phyloP scores from a whole-genome alignment of 2,888 invertebrate genomes.

The Phalera bucephala region DNA sequence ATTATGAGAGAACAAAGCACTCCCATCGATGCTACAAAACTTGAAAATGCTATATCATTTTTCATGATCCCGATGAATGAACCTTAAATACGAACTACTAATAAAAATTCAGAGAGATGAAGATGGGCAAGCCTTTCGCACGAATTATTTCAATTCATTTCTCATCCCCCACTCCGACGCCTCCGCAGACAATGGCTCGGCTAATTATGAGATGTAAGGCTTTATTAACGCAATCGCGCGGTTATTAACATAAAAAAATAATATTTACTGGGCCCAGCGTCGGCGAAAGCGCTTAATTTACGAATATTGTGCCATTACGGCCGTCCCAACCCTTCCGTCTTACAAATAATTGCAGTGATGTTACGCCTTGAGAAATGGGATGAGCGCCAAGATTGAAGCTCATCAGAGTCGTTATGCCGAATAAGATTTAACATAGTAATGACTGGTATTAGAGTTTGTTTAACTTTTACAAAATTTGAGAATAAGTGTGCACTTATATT shows the following conservation, averaged over 20 bases:
- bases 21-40: no score
- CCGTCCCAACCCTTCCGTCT: conserved; percentile 71
- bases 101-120: conserved; percentile 30
- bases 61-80: background rate
- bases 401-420: conserved; percentile 65
- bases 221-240: conserved; percentile 80
- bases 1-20: no score
- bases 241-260: conserved; percentile 83
- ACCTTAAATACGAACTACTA: conserved; percentile 10
- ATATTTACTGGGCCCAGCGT: conserved; percentile 72
- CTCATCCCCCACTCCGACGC: conserved; percentile 54
- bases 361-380: conserved; percentile 70
- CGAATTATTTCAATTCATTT: conserved; percentile 63
- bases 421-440: conserved; percentile 69
- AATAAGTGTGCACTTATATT: conserved; percentile 35
- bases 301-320: conserved; percentile 77
- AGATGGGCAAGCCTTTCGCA: conserved; percentile 44
- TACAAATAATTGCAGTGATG: conserved; percentile 78
- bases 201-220: conserved; percentile 81
- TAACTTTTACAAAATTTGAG: conserved; percentile 14
- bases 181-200: conserved; percentile 65
- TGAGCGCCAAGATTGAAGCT: conserved; percentile 73
- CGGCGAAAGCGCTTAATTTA: conserved; percentile 73
- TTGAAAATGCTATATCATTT: background rate
- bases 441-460: conserved; percentile 43